A percentile compares a stretch with the other conserved stretches of the same genome.
These are phyloP conservation scores for Poecilus cupreus DNA, from an alignment of 2,888 invertebrate species.

Conservation along the genomic window DNA sequence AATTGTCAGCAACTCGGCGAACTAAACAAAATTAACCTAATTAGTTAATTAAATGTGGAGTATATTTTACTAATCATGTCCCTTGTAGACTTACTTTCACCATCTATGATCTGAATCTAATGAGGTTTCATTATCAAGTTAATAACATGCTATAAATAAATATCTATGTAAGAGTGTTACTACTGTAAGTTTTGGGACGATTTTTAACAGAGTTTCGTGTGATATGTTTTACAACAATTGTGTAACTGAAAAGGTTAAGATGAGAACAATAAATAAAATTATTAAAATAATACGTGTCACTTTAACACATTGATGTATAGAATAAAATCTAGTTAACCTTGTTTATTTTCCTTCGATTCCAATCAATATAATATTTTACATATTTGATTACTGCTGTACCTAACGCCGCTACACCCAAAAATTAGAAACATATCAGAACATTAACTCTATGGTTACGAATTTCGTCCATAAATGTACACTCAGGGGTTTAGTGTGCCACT, in stretches of 20 bases:
- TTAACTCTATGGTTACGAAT: too few relatives aligned
- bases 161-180: conserved; percentile 24
- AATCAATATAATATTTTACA: too few relatives aligned
- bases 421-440: too few relatives aligned
- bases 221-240: conserved; percentile 17
- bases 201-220: not conserved
- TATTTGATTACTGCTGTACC: too few relatives aligned
- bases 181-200: not conserved
- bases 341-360: too few relatives aligned
- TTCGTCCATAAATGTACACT: too few relatives aligned
- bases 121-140: conserved; percentile 19
- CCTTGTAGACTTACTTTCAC: conserved; percentile 24
- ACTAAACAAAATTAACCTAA: conserved; percentile 2
- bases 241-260: conserved; percentile 22
- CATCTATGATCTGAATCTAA: conserved; percentile 2
- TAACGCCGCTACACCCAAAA: too few relatives aligned
- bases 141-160: conserved; percentile 16
- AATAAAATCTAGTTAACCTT: too few relatives aligned
- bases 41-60: conserved; percentile 6
- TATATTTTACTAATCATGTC: conserved; percentile 45
- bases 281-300: not conserved
- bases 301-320: too few relatives aligned
- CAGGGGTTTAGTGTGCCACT: too few relatives aligned
- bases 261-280: conserved; percentile 18
- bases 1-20: too few relatives aligned